These are phyloP conservation scores for Xestobium rufovillosum DNA, from an alignment of 2,888 invertebrate genomes.

Conservation along the genomic window DNA sequence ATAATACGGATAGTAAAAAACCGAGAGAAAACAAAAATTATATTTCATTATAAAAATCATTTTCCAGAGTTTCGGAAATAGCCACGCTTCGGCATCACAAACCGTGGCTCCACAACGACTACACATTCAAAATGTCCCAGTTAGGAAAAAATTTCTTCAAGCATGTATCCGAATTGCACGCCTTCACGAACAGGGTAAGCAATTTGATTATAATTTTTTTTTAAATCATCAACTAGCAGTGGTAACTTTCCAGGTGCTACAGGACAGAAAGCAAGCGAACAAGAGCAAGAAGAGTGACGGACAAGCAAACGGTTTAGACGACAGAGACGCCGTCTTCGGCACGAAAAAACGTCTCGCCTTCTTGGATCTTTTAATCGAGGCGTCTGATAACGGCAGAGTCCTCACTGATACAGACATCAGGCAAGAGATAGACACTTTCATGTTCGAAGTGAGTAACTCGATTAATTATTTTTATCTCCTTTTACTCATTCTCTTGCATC, in stretches of 20 bases:
- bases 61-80: slow-evolving; percentile 22
- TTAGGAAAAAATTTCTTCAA: slow-evolving; percentile 41
- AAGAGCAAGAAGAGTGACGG: neutral
- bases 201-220: too few relatives aligned
- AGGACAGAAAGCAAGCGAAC: slow-evolving; percentile 19
- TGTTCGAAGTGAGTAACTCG: slow-evolving; percentile 36
- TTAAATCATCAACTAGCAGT: neutral
- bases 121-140: slow-evolving; percentile 40
- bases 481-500: too few relatives aligned
- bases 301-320: slow-evolving; percentile 6
- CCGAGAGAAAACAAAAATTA: too few relatives aligned
- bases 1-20: too few relatives aligned
- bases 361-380: slow-evolving; percentile 35
- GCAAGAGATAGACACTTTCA: slow-evolving; percentile 42
- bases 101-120: slow-evolving; percentile 46
- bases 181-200: slow-evolving; percentile 45
- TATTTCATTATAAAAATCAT: too few relatives aligned
- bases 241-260: slow-evolving; percentile 20
- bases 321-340: slow-evolving; percentile 3
- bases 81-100: slow-evolving; percentile 21
- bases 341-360: slow-evolving; percentile 35
- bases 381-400: slow-evolving; percentile 26
- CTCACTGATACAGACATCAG: slow-evolving; percentile 36
- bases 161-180: slow-evolving; percentile 45
- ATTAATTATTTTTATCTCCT: too few relatives aligned